Base-by-base conservation (phyloP, 2,113 vertebrate genomes). In the Solea solea region DNA sequence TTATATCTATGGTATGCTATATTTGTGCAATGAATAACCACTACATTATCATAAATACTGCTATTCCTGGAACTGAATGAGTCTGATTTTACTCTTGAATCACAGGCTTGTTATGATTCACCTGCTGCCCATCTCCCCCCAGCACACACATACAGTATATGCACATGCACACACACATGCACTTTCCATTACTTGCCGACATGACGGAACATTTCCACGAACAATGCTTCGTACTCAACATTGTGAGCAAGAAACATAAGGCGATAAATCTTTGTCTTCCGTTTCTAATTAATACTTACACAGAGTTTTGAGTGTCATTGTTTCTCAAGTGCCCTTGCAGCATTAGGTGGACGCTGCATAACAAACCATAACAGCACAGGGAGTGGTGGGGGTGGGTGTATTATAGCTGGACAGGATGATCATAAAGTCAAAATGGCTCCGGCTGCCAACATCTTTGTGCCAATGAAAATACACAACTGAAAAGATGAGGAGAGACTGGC, bases 371-470 rank as follows among this genome's bases (percentile, higher is more conserved):
- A 86, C 88, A 91, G 51, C 62, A 55, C 28, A 46, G 41, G 55
- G 62, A 62, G 78, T 40, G 45, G 44, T 5, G n/a, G 56, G 55
- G 8, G 53, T 7, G 55, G 8, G 53, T 7, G 63, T 85, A 77
- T 86, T 84, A 72, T 56, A 76, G 48, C 75, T 14, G 40, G 16
- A 89, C 91, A 87, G 83, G 89, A 90, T 89, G 75, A 79, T 88
- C 86, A 88, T 90, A 86, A 91, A 89, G 82, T 88, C 74, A 83
- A 87, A 88, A 89, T 86, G 80, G 73, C 69, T 75, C 49, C 62
- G 64, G 34, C 55, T 84, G 89, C 85, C 85, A 88, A 59, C 65
- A 54, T 70, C 50, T 75, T 48, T 0, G 55, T 84, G 86, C 91
- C 86, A 92, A 91, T 8, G 34, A 81, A 88, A 91, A 90, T 74